These are phyloP conservation scores for Lepilemur ruficaudatus DNA, from an alignment of 2,797 vertebrate genomes.

Conservation along the genomic window DNA sequence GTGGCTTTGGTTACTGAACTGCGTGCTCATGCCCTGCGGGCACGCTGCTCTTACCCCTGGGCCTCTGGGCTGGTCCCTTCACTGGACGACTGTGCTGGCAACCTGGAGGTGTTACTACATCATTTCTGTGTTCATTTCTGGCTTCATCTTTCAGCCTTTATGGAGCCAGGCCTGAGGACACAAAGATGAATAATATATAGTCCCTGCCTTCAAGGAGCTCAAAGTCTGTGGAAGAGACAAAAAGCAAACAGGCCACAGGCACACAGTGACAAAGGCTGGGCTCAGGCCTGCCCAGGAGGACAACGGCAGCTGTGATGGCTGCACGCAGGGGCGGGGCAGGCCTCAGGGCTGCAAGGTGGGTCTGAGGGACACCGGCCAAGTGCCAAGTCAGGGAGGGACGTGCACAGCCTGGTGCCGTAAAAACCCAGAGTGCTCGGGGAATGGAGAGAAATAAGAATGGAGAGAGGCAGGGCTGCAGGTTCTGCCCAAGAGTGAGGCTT, in stretches of 20 bases:
- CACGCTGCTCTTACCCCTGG: neutral
- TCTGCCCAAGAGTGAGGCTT: neutral
- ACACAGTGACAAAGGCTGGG: neutral
- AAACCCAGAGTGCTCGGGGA: neutral
- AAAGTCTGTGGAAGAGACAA: neutral
- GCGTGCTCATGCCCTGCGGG: too few species aligned
- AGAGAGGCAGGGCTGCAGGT: neutral
- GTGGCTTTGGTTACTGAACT: neutral
- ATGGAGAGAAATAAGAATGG: neutral
- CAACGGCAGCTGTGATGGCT: neutral
- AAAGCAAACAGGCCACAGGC: neutral
- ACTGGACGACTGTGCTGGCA: neutral
- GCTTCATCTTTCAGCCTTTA: neutral
- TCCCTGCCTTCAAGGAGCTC: neutral
- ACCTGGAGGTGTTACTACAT: too few species aligned
- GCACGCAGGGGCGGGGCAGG: neutral
- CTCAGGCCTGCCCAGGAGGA: neutral
- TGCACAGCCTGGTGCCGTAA: neutral
- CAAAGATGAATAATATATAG: neutral
- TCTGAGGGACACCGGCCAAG: neutral
- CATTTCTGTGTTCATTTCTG: neutral
- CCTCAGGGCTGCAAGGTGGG: neutral
- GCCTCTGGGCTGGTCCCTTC: neutral
- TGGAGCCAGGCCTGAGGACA: neutral
- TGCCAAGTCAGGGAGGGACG: neutral